Percentiles rank a stretch among this genome's conserved stretches.
phyloP scores from a whole-genome alignment of 2,113 vertebrate species.

The Motacilla alba region DNA sequence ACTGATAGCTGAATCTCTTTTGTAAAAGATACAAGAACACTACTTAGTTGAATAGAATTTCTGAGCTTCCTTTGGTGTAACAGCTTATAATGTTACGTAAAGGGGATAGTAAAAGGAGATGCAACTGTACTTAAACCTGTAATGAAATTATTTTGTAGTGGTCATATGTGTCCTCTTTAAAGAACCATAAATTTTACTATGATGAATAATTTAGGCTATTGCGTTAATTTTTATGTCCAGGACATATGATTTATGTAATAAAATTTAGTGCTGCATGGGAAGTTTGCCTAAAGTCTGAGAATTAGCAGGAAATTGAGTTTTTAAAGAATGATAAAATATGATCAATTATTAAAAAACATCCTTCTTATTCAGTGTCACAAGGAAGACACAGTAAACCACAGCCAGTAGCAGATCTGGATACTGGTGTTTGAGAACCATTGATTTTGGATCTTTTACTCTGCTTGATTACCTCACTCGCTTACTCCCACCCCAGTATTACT shows the following conservation, averaged over 20 bases:
- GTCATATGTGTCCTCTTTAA: neutral
- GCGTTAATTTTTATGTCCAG: neutral
- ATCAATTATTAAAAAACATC: neutral
- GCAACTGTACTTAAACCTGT: neutral
- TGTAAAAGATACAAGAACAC: neutral
- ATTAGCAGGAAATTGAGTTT: neutral
- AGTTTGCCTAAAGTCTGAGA: neutral
- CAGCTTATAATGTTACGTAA: neutral
- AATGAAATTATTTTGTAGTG: neutral
- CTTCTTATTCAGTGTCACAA: neutral
- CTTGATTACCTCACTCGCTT: accelerated
- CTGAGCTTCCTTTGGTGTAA: neutral
- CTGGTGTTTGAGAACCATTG: neutral
- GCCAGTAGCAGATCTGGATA: neutral
- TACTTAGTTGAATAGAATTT: neutral
- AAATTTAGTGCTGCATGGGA: neutral
- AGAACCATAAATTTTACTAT: neutral
- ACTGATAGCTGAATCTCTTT: neutral
- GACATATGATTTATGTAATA: neutral
- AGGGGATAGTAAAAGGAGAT: neutral
- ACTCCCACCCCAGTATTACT: neutral
- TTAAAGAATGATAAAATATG: neutral
- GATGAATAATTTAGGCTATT: neutral
- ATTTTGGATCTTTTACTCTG: neutral
- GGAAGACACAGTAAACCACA: neutral